These are phyloP conservation scores for Hyperoodon ampullatus DNA, from an alignment of 2,113 vertebrate species.

Conservation along the genomic window DNA sequence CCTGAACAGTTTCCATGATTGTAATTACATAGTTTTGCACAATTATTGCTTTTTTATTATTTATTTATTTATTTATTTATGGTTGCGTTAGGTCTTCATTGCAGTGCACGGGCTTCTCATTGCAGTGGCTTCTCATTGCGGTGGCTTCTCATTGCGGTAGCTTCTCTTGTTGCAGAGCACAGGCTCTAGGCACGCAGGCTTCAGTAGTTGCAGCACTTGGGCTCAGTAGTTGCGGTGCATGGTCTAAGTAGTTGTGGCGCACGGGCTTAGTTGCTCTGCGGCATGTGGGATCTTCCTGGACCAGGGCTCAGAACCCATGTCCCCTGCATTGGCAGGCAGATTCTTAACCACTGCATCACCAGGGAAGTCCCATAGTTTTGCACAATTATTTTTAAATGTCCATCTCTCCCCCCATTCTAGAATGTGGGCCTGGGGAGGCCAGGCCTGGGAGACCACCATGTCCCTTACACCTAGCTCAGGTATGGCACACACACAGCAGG, in stretches of 20 bases:
- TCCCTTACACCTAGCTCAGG: too few relatives aligned
- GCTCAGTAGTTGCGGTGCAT: not conserved
- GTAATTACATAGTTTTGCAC: not conserved
- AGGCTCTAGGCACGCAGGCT: not conserved
- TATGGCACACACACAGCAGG: not conserved
- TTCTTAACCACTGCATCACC: not conserved
- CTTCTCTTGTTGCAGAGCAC: not conserved
- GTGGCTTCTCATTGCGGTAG: not conserved
- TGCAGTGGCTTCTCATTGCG: not conserved
- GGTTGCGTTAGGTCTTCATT: not conserved
- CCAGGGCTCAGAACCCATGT: too few relatives aligned
- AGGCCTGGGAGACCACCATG: not conserved
- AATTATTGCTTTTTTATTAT: not conserved
- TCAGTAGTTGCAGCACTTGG: not conserved
- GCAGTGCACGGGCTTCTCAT: not conserved
- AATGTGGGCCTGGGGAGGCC: not conserved
- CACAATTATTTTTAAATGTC: not conserved
- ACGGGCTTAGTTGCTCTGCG: not conserved
- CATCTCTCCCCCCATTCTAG: not conserved
- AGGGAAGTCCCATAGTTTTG: not conserved
- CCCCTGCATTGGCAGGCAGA: too few relatives aligned
- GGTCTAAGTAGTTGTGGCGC: rapidly evolving
- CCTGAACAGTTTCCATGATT: not conserved
- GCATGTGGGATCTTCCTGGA: too few relatives aligned
- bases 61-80: not conserved